Evolutionary conservation across 2,113 vertebrate species (phyloP).

Genomic region (Rhinolophus ferrumequinum): DNA sequence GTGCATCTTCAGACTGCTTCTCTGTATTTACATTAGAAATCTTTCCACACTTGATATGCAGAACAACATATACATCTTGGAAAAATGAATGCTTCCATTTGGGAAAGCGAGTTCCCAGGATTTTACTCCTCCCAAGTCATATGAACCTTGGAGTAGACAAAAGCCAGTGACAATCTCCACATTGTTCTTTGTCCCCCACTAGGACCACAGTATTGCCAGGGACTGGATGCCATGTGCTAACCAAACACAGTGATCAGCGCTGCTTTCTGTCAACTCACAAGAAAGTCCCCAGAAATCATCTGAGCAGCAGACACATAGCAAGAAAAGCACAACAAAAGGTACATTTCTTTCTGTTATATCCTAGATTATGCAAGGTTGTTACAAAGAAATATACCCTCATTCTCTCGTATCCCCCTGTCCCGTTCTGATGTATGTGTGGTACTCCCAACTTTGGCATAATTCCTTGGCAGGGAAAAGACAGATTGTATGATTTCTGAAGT

Average conservation of each 20-base stretch:
- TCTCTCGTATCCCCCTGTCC: not conserved
- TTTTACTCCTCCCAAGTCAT: not conserved
- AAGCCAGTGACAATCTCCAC: not conserved
- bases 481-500: conserved; percentile 5
- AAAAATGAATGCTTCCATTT: not conserved
- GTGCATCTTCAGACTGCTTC: not conserved
- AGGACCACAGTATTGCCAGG: not conserved
- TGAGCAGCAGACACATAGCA: not conserved
- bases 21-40: not conserved
- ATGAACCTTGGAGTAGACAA: not conserved
- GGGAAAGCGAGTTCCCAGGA: not conserved
- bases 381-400: not conserved
- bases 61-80: not conserved
- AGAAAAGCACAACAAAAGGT: not conserved
- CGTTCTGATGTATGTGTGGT: not conserved
- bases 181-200: not conserved
- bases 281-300: not conserved
- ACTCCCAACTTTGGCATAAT: not conserved
- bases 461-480: conserved; percentile 17
- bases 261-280: not conserved
- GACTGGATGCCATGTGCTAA: not conserved
- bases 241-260: not conserved
- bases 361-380: not conserved
- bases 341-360: not conserved
- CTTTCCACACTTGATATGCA: not conserved